phyloP scores from a whole-genome alignment of 2,888 invertebrate genomes.

The Isotomurus palustris region DNA sequence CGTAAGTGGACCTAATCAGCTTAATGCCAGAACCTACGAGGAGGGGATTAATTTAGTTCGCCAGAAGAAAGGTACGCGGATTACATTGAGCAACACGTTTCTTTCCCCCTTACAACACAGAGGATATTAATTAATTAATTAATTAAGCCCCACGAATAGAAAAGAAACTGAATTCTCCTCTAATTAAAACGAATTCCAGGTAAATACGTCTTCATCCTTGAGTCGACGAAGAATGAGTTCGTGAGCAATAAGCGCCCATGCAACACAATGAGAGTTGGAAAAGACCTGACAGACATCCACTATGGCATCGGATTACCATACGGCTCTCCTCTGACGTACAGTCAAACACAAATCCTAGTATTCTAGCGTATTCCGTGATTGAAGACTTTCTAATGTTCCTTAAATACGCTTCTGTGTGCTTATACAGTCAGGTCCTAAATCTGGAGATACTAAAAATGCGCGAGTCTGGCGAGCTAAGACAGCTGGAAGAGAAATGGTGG shows the following conservation, averaged over 20 bases:
- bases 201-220: slow-evolving; percentile 69
- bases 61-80: slow-evolving; percentile 69
- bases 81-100: neutral
- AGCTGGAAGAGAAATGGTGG: slow-evolving; percentile 33
- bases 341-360: slow-evolving; percentile 31
- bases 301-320: slow-evolving; percentile 92
- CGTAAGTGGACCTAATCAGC: slow-evolving; percentile 78
- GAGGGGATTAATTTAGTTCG: slow-evolving; percentile 75
- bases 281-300: slow-evolving; percentile 78
- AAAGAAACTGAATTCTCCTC: neutral
- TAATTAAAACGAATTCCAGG: too few species aligned
- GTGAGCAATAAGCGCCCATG: slow-evolving; percentile 84
- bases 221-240: slow-evolving; percentile 67
- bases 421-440: slow-evolving; percentile 28
- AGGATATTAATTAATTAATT: neutral
- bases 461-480: slow-evolving; percentile 23
- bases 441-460: slow-evolving; percentile 31
- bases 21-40: slow-evolving; percentile 73
- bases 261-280: slow-evolving; percentile 88
- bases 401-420: slow-evolving; percentile 1
- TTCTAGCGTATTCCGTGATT: neutral
- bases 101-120: too few species aligned
- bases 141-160: neutral
- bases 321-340: slow-evolving; percentile 84
- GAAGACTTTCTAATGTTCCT: neutral